Evolutionary conservation across 37 sponge, comb jelly and placozoan genomes (phyloP).

Genomic region (Halisarca cf. caerulea): DNA sequence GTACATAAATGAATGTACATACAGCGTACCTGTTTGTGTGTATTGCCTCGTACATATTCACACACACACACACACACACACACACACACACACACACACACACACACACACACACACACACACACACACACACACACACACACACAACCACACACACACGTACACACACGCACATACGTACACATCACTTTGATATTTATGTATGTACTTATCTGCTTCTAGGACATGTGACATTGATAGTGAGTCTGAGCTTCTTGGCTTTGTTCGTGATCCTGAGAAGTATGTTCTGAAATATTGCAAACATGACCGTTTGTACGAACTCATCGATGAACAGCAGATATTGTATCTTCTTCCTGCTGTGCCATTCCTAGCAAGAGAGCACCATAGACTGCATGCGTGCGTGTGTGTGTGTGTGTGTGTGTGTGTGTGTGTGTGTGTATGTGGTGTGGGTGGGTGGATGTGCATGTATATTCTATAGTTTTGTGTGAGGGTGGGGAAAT

Average conservation of each 20-base stretch:
- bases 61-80: not conserved
- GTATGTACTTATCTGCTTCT: not conserved
- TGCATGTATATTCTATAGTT: too few relatives aligned
- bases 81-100: too few relatives aligned
- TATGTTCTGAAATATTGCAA: slow-evolving; percentile 75
- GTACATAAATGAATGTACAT: not conserved
- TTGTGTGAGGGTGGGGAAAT: slow-evolving; percentile 11
- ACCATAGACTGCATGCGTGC: too few relatives aligned
- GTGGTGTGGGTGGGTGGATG: too few relatives aligned
- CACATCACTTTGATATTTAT: not conserved
- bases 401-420: too few relatives aligned
- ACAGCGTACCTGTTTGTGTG: not conserved
- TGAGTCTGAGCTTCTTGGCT: not conserved
- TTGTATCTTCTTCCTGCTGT: slow-evolving; percentile 49
- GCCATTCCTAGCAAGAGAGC: too few relatives aligned
- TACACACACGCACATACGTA: too few relatives aligned
- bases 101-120: too few relatives aligned
- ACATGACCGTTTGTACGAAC: slow-evolving; percentile 64
- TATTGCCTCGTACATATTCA: not conserved
- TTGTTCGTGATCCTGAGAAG: slow-evolving; percentile 70
- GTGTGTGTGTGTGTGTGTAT: too few relatives aligned
- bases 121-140: too few relatives aligned
- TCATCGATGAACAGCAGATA: slow-evolving; percentile 89
- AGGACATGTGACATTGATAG: not conserved
- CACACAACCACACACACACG: too few relatives aligned